phyloP scores from a whole-genome alignment of 2,888 invertebrate species.

The Pandemis heparana region DNA sequence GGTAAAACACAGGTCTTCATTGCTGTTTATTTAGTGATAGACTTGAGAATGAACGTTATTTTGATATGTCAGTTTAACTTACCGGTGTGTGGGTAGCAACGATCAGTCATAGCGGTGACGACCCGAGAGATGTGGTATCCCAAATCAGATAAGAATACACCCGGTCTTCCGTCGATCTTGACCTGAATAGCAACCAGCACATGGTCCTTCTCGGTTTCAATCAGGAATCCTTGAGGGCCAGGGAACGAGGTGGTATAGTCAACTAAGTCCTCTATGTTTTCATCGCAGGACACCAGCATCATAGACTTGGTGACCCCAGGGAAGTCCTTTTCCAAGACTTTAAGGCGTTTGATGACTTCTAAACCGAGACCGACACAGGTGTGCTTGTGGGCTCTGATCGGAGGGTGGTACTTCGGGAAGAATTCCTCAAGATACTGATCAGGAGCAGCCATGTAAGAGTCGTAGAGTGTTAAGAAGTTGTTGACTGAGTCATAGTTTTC shows the following conservation, averaged over 20 bases:
- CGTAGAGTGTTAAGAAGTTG: slow-evolving; percentile 91
- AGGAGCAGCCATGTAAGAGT: slow-evolving; percentile 88
- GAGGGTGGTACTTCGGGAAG: slow-evolving; percentile 93
- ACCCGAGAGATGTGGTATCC: slow-evolving; percentile 96
- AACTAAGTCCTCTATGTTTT: slow-evolving; percentile 88
- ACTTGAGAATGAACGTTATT: not conserved
- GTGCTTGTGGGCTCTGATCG: slow-evolving; percentile 93
- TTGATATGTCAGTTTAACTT: slow-evolving; percentile 49
- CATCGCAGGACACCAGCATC: slow-evolving; percentile 94
- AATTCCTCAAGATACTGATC: slow-evolving; percentile 90
- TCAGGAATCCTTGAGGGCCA: slow-evolving; percentile 86
- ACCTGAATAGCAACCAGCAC: slow-evolving; percentile 93
- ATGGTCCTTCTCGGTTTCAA: slow-evolving; percentile 94
- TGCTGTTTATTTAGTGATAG: not conserved
- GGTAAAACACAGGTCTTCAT: not conserved
- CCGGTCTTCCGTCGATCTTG: slow-evolving; percentile 89
- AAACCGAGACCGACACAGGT: slow-evolving; percentile 96
- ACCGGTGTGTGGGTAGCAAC: slow-evolving; percentile 95
- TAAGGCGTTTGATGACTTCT: slow-evolving; percentile 91
- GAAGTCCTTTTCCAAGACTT: slow-evolving; percentile 87
- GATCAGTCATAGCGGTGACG: slow-evolving; percentile 95
- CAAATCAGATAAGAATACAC: slow-evolving; percentile 93
- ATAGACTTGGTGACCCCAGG: slow-evolving; percentile 89
- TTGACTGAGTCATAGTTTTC: slow-evolving; percentile 96
- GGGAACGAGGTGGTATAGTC: slow-evolving; percentile 88